Evolutionary conservation across 1,140 invertebrate species (phyloP).

Genomic region (Trachymyrmex septentrionalis): DNA sequence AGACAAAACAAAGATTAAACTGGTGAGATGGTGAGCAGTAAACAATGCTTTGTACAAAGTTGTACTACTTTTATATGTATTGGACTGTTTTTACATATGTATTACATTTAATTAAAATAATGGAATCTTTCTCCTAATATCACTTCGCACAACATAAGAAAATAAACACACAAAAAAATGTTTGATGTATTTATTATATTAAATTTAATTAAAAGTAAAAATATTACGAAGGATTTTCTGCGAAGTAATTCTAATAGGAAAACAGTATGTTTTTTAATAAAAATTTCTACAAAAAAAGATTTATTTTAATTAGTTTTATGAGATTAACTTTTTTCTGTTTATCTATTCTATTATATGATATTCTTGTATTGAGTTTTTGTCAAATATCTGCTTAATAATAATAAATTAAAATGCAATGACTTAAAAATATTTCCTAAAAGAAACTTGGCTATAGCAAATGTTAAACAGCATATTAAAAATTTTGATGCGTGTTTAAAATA

Average conservation of each 20-base stretch:
- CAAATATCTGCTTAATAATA: background rate
- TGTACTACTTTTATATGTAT: background rate
- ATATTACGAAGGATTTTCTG: background rate
- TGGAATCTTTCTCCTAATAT: background rate
- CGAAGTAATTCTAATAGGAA: background rate
- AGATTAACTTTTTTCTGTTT: background rate
- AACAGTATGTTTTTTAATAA: background rate
- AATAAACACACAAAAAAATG: background rate
- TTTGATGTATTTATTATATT: background rate
- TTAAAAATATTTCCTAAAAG: background rate
- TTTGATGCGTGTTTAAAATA: background rate
- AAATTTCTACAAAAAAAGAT: background rate
- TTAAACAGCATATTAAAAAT: slow-evolving; percentile 16
- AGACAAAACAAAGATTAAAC: background rate
- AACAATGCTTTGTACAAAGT: background rate
- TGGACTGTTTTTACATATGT: background rate
- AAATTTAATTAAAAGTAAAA: slow-evolving; percentile 1
- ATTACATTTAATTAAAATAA: background rate
- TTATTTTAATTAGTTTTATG: background rate
- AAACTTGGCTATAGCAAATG: background rate
- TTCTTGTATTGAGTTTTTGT: background rate
- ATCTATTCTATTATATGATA: background rate
- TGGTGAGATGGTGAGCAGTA: background rate
- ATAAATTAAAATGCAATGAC: background rate
- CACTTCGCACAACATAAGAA: background rate